phyloP scores from a whole-genome alignment of 2,113 vertebrate genomes.

The Boleophthalmus pectinirostris region DNA sequence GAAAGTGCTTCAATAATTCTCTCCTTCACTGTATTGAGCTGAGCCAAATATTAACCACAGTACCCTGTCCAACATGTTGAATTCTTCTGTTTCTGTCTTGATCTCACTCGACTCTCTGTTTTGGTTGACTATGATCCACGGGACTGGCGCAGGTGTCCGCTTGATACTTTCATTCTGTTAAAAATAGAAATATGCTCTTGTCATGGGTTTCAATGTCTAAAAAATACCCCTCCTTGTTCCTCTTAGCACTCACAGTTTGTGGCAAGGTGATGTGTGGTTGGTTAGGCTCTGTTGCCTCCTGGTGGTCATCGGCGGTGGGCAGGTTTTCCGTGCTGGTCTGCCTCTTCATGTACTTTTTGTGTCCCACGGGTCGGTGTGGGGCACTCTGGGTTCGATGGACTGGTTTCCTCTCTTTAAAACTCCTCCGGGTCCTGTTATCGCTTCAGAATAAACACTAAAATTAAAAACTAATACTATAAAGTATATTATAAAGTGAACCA shows the following conservation, averaged over 20 bases:
- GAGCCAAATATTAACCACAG: not conserved
- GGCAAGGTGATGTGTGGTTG: constrained; percentile 59
- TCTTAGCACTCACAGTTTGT: constrained; percentile 57
- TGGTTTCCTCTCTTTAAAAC: constrained; percentile 49
- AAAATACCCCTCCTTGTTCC: constrained; percentile 4
- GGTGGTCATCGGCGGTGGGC: constrained; percentile 12
- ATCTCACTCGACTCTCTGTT: constrained; percentile 56
- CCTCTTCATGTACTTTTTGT: constrained; percentile 60
- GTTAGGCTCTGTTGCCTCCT: constrained; percentile 11
- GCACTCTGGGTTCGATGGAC: constrained; percentile 88
- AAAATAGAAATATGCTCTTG: not conserved
- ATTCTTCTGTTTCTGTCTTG: constrained; percentile 57
- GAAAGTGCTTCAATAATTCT: not conserved
- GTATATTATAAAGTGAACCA: not conserved
- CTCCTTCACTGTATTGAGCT: not conserved
- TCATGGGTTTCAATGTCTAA: not conserved
- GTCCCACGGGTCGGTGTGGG: constrained; percentile 71
- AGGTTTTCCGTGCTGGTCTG: constrained; percentile 62
- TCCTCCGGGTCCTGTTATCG: constrained; percentile 32
- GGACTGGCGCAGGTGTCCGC: constrained; percentile 61
- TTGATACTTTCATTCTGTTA: constrained; percentile 51
- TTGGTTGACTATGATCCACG: constrained; percentile 66
- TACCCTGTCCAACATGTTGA: constrained; percentile 69
- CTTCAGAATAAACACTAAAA: constrained; percentile 2
- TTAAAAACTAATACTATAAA: not conserved